Evolutionary conservation across 23 tunicate species (phyloP).

Genomic region (Trididemnum nubilum): DNA sequence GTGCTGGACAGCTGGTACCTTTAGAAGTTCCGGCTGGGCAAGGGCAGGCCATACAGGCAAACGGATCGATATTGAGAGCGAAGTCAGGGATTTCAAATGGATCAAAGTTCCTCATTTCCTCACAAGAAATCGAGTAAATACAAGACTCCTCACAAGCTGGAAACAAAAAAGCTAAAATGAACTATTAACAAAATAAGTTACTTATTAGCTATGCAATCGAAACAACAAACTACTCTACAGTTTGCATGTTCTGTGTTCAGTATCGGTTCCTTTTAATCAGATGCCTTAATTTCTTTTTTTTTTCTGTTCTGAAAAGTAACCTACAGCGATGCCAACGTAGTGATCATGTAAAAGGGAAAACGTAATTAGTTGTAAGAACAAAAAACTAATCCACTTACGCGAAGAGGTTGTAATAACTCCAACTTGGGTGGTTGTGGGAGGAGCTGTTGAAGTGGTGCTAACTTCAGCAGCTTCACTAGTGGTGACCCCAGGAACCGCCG

Average conservation of each 20-base stretch:
- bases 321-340: too few species aligned
- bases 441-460: background rate
- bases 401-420: conserved; percentile 29
- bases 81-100: conserved; percentile 47
- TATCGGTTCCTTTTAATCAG: too few species aligned
- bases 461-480: conserved; percentile 24
- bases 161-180: background rate
- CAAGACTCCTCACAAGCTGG: conserved; percentile 62
- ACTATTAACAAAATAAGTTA: background rate
- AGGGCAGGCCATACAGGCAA: conserved; percentile 54
- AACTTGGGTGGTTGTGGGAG: background rate
- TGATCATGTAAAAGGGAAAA: too few species aligned
- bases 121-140: conserved; percentile 63
- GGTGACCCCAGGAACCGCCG: conserved; percentile 2
- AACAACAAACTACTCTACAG: too few species aligned
- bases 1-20: too few species aligned
- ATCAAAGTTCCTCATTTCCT: conserved; percentile 65
- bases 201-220: too few species aligned
- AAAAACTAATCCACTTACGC: too few species aligned
- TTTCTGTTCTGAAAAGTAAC: too few species aligned
- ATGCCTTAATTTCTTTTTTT: too few species aligned
- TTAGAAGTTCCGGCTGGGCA: conserved; percentile 73
- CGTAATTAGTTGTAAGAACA: too few species aligned
- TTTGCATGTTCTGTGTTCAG: too few species aligned
- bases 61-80: conserved; percentile 38